These are phyloP conservation scores for Apamea epomidion DNA, from an alignment of 2,888 invertebrate species.

Conservation along the genomic window DNA sequence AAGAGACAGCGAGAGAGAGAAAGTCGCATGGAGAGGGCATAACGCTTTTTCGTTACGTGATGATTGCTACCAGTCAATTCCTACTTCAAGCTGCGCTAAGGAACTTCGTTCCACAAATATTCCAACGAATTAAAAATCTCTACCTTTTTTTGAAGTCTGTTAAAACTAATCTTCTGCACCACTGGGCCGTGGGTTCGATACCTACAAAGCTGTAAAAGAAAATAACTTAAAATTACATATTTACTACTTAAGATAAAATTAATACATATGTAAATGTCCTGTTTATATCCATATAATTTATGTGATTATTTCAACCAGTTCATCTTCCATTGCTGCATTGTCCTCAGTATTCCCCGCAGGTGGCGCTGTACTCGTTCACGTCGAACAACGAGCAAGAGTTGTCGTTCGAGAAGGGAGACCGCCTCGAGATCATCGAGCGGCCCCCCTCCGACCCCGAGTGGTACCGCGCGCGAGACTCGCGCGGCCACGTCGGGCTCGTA, in stretches of 20 bases:
- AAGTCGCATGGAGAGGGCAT: too few relatives aligned
- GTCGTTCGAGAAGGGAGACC: constrained; percentile 99
- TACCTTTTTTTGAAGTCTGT: too few relatives aligned
- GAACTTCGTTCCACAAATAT: too few relatives aligned
- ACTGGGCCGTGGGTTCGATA: too few relatives aligned
- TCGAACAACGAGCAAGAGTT: constrained; percentile 98
- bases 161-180: neutral
- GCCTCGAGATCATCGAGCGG: constrained; percentile 98
- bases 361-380: constrained; percentile 98
- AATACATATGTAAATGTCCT: neutral
- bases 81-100: too few relatives aligned
- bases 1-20: too few relatives aligned
- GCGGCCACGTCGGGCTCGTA: constrained; percentile 98
- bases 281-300: neutral
- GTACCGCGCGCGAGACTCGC: constrained; percentile 98
- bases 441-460: constrained; percentile 99
- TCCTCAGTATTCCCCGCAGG: constrained; percentile 78
- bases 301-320: neutral
- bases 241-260: neutral
- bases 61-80: too few relatives aligned
- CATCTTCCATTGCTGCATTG: constrained; percentile 38
- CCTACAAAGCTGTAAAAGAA: neutral
- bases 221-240: neutral
- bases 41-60: too few relatives aligned
- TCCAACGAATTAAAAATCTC: too few relatives aligned